Base-by-base conservation (phyloP, 2,797 vertebrate species). In the Hypotaenidia okinawae region DNA sequence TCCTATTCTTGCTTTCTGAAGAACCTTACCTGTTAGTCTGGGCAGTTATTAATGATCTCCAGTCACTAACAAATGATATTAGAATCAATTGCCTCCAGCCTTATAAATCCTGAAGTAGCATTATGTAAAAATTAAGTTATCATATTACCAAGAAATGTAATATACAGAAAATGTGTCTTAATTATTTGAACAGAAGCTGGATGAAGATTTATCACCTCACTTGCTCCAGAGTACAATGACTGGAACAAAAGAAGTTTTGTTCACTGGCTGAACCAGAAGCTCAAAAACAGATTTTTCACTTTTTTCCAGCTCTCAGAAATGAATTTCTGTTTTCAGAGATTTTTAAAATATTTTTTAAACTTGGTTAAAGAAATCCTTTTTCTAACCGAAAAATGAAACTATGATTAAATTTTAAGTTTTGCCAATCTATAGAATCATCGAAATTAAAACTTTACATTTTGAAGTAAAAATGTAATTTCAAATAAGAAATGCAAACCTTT, bases 131-230 rank as follows among this genome's bases (percentile, higher is more conserved):
- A 30, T 52, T 43, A 59, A 89, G 22, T 30, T 80, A 33, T 70
- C 32, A 2, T 13, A 57, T 89, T 82, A 58, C 25, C 13, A 70
- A 43, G 61, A 76, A 93, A 82, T 7, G 8, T 27, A 84, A 90
- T 59, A 70, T 28, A 68, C 6, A 89, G 61, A 84, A 94, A 83
- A 64, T 33, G n/a, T 25, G n/a, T 64, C 80, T 82, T 70, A 64
- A 76, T 84, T 89, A 77, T 92, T 54, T 90, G 57, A 90, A 70
- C 49, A 90, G 84, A 89, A 86, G 33, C 57, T 80, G 32, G 51
- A 61, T 58, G 59, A 79, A 83, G 61, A 83, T 90, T 93, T 87
- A 51, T 63, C 81, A 67, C 12, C 27, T 82, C 57, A 59, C 27
- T 66, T 41, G 41, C 33, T 82, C 19, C 27, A 63, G 25, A 90